A percentile compares a stretch with the other conserved stretches of the same genome.
These are phyloP conservation scores for Cetoscarus ocellatus DNA, from an alignment of 2,797 vertebrate genomes.

Conservation along the genomic window DNA sequence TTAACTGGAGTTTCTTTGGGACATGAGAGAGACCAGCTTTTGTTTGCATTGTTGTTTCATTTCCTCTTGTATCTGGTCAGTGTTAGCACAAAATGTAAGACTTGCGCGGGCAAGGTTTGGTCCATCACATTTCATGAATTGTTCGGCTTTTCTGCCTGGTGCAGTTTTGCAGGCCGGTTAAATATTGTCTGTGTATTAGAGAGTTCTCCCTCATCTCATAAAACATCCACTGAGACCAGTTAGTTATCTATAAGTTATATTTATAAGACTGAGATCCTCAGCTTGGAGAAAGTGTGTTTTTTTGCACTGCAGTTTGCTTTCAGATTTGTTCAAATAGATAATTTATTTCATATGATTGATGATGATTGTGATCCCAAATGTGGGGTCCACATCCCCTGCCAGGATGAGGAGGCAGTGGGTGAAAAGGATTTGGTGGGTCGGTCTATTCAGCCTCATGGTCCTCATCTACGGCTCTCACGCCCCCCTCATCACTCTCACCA, in stretches of 20 bases:
- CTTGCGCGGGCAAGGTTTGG: slow-evolving; percentile 23
- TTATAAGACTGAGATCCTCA: slow-evolving; percentile 27
- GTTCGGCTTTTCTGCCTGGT: slow-evolving; percentile 34
- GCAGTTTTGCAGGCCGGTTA: slow-evolving; percentile 28
- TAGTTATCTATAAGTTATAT: slow-evolving; percentile 39
- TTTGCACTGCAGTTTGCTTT: slow-evolving; percentile 32
- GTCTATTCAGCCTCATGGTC: slow-evolving; percentile 88
- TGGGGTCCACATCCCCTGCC: slow-evolving; percentile 47
- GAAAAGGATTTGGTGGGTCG: slow-evolving; percentile 80
- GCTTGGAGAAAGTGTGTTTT: not conserved
- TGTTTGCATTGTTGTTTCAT: slow-evolving; percentile 3
- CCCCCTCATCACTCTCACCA: slow-evolving; percentile 90
- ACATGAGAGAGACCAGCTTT: slow-evolving; percentile 42
- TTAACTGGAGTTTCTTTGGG: slow-evolving; percentile 48
- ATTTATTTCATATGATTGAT: slow-evolving; percentile 37
- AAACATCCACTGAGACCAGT: not conserved
- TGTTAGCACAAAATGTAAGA: slow-evolving; percentile 16
- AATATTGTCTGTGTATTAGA: too few relatives aligned
- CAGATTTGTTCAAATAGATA: slow-evolving; percentile 15
- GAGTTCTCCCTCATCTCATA: not conserved
- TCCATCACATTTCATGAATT: slow-evolving; percentile 40
- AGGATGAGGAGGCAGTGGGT: slow-evolving; percentile 54
- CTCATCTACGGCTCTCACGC: slow-evolving; percentile 93
- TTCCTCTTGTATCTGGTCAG: slow-evolving; percentile 4
- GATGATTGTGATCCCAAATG: slow-evolving; percentile 83